A percentile compares a stretch with the other conserved stretches of the same genome.
Evolutionary conservation across 2,888 invertebrate genomes (phyloP).

Genomic region (Conchocele bisecta): DNA sequence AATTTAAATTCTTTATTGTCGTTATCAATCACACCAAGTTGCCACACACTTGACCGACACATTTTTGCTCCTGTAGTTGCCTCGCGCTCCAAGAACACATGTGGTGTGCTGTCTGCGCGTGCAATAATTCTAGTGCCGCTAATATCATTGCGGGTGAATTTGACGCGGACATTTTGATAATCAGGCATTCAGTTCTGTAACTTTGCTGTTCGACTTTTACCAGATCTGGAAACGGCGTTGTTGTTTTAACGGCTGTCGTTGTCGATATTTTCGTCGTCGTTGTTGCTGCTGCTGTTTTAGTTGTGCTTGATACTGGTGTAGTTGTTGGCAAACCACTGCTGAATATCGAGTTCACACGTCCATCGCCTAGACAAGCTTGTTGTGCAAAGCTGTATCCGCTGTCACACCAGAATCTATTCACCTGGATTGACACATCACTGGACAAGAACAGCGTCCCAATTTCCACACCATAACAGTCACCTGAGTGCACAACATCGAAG

Average conservation of each 20-base stretch:
- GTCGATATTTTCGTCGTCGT: constrained; percentile 22
- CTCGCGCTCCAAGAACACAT: too few species aligned
- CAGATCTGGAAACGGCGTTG: constrained; percentile 1
- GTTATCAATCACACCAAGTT: constrained; percentile 40
- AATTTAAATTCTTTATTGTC: constrained; percentile 42
- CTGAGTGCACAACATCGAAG: constrained; percentile 21
- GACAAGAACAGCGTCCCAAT: constrained; percentile 30
- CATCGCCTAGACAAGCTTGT: too few species aligned
- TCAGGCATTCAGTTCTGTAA: constrained; percentile 36
- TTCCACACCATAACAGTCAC: constrained; percentile 52
- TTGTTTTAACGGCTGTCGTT: too few species aligned
- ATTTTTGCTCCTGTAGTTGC: background rate
- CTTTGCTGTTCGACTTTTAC: constrained; percentile 27
- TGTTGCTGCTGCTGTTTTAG: background rate
- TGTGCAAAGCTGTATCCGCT: constrained; percentile 12
- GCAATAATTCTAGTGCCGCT: constrained; percentile 28
- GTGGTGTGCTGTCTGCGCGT: too few species aligned
- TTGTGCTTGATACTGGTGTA: background rate
- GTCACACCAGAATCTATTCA: constrained; percentile 29
- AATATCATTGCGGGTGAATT: constrained; percentile 17
- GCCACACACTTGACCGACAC: constrained; percentile 46
- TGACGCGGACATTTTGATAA: constrained; percentile 36
- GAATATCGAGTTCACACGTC: too few species aligned
- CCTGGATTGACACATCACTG: constrained; percentile 15
- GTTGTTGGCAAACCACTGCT: too few species aligned